Evolutionary conservation across 2,113 vertebrate species (phyloP), one percentile per base, ranked within the genome.

Genomic region (Lepisosteus oculatus): DNA sequence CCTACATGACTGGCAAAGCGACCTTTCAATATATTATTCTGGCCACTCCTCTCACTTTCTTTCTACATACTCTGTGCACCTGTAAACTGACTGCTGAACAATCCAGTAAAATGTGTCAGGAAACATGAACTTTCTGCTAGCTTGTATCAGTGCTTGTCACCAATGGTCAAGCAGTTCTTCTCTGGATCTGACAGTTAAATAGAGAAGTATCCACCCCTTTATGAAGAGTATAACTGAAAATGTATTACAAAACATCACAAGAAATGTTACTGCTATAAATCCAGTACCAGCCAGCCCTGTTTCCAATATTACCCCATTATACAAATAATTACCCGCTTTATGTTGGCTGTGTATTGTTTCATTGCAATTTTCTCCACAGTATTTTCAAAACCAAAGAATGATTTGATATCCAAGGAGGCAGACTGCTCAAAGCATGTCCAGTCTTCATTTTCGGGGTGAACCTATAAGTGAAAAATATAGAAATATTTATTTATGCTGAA

Each of bases 361-460:
- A 94, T 94, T 66, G 93, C 93, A 67, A 94, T 93, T 77, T 94
- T 94, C 80, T 94, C 93, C 76, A 94, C 93, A 72, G 92, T 93
- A 79, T 92, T 94, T 85, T 94, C 93, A 75, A 94, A 94, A 68
- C 93, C 93, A 76, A 94, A 94, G 79, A 94, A 94, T 43, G 93
- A 94, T 68, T 93, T 94, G 77, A 94, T 94, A 74, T 94, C 93
- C 78, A 94, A 84, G 75, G 91, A 93, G 68, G 93, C 93, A 72
- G 93, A 92, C 74, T 94, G 92, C 8, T 94, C 92, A 73, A 94
- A 94, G 84, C 93, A 94, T 43, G 93, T 94, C 93, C 92, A 94
- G 43, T 94, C 92, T 79, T 94, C 93, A 68, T 94, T 94, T 68
- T 94, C 93, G 65, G 92, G 93, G 74, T 94, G 93, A 80, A 94